A percentile compares a stretch with the other conserved stretches of the same genome.
phyloP scores from a whole-genome alignment of 2,797 vertebrate genomes.

The Propithecus deckenii region DNA sequence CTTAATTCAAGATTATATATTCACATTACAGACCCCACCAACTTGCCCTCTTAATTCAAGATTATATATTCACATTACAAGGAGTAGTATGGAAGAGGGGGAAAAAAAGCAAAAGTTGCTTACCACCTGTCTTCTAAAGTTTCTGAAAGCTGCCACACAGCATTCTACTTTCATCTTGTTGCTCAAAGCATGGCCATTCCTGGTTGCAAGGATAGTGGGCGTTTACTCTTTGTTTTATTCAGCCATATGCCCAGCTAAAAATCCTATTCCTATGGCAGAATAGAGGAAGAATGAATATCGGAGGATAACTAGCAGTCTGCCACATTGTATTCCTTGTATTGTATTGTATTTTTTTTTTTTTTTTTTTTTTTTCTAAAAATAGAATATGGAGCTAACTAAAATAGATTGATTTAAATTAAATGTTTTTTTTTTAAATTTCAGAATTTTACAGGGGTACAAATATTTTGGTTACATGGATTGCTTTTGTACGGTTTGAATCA shows the following conservation, averaged over 20 bases:
- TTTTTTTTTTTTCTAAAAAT: constrained; percentile 50
- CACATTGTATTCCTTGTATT: background rate
- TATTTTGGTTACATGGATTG: too few relatives aligned
- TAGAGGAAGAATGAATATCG: background rate
- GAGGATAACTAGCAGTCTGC: background rate
- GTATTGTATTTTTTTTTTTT: background rate
- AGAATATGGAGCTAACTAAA: constrained; percentile 3
- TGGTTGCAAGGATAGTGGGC: background rate
- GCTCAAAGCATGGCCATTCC: background rate
- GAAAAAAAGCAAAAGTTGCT: background rate
- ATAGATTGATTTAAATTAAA: constrained; percentile 47
- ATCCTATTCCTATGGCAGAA: background rate
- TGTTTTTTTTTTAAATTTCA: background rate
- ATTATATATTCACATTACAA: background rate
- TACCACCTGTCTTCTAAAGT: background rate
- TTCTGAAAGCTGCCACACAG: background rate
- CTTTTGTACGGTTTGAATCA: too few relatives aligned
- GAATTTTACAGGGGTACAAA: too few relatives aligned
- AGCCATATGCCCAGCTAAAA: background rate
- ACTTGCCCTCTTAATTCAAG: background rate
- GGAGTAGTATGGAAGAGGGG: background rate
- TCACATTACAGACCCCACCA: background rate
- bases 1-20: background rate
- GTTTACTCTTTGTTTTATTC: background rate
- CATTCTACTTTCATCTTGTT: background rate